A percentile compares a stretch with the other conserved stretches of the same genome.
Evolutionary conservation across 2,888 invertebrate species (phyloP).

Genomic region (Drosophila yooni): DNA sequence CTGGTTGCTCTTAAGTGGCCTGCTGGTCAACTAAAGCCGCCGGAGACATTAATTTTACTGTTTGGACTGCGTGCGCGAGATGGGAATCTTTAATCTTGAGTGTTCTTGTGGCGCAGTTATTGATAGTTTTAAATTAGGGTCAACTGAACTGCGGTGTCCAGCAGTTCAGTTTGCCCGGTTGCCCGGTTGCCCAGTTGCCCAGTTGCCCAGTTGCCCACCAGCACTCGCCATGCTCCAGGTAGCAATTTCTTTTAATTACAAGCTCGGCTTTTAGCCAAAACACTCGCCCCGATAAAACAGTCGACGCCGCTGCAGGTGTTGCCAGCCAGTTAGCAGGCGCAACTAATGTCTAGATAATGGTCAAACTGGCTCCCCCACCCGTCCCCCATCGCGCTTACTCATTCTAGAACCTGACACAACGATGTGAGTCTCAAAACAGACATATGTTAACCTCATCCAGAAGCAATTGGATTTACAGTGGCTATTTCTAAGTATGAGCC

Average conservation of each 20-base stretch:
- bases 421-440: not conserved
- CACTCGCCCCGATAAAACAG: slow-evolving; percentile 36
- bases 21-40: slow-evolving; percentile 57
- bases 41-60: slow-evolving; percentile 79
- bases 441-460: slow-evolving; percentile 17
- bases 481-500: slow-evolving; percentile 51
- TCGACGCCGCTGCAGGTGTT: slow-evolving; percentile 70
- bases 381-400: not conserved
- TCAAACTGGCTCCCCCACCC: slow-evolving; percentile 30
- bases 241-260: slow-evolving; percentile 75
- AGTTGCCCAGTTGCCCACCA: slow-evolving; percentile 2
- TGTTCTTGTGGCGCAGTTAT: slow-evolving; percentile 69
- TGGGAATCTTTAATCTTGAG: slow-evolving; percentile 63
- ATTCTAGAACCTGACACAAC: not conserved
- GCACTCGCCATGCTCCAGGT: slow-evolving; percentile 57
- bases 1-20: slow-evolving; percentile 67
- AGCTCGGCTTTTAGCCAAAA: slow-evolving; percentile 39
- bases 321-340: slow-evolving; percentile 70
- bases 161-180: slow-evolving; percentile 6
- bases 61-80: slow-evolving; percentile 76
- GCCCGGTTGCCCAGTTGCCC: not conserved
- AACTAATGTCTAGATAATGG: slow-evolving; percentile 67
- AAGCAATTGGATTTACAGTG: slow-evolving; percentile 56
- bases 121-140: slow-evolving; percentile 81
- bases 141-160: slow-evolving; percentile 62